A percentile compares a stretch with the other conserved stretches of the same genome.
Conservation (phyloP, 2,888 invertebrate genomes). For the Ennomos erosarius region DNA sequence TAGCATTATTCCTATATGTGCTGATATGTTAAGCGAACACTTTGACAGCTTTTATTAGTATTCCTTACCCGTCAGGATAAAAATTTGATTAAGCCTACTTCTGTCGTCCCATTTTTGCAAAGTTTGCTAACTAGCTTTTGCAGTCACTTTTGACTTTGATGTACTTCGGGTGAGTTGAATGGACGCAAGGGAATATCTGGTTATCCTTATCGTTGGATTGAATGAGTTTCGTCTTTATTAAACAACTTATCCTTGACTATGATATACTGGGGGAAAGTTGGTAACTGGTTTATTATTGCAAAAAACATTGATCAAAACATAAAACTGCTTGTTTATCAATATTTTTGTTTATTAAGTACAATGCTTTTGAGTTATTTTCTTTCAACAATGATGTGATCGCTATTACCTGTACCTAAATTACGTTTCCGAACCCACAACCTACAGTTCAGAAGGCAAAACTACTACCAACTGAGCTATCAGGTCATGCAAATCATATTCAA, state of each 20-base stretch:
- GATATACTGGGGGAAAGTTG: constrained; percentile 3
- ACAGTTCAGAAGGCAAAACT: no score
- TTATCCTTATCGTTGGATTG: constrained; percentile 14
- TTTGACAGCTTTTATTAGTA: constrained; percentile 27
- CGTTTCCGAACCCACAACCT: no score
- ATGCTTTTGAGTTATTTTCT: no score
- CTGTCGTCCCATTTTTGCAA: constrained; percentile 19
- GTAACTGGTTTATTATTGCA: not conserved
- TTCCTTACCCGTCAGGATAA: constrained; percentile 20
- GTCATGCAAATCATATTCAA: no score
- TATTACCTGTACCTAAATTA: no score
- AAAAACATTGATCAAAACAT: constrained; percentile 3
- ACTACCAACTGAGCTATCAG: no score
- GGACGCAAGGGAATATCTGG: constrained; percentile 11
- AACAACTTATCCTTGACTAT: constrained; percentile 6
- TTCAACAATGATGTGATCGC: no score
- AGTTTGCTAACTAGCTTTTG: constrained; percentile 25
- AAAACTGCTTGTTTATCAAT: no score
- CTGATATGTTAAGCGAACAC: constrained; percentile 1
- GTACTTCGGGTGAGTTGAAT: constrained; percentile 17
- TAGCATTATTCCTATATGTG: no score
- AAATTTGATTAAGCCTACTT: constrained; percentile 22
- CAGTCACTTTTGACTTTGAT: constrained; percentile 23
- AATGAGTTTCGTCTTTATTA: constrained; percentile 19
- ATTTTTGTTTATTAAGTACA: no score